Evolutionary conservation across 1,140 invertebrate genomes (phyloP).

Genomic region (Cydia strobilella): DNA sequence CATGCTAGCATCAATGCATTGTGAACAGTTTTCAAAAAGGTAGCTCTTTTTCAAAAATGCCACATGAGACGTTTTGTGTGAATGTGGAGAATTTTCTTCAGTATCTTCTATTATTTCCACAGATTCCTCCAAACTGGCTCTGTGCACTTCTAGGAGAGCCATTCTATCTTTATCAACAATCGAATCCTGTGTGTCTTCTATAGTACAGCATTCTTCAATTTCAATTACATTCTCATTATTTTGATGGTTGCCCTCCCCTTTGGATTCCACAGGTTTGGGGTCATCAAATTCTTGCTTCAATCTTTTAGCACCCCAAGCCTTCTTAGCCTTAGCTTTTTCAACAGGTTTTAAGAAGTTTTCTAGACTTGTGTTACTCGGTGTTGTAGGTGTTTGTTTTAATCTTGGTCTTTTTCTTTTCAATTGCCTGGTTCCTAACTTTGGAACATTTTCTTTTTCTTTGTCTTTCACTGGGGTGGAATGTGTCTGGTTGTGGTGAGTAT

Average conservation of each 20-base stretch:
- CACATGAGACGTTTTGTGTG: slow-evolving; percentile 37
- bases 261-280: background rate
- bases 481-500: background rate
- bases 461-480: background rate
- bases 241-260: slow-evolving; percentile 39
- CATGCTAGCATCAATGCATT: slow-evolving; percentile 2
- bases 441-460: slow-evolving; percentile 7
- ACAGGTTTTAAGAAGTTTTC: slow-evolving; percentile 16
- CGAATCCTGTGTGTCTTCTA: slow-evolving; percentile 53
- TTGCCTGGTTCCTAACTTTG: slow-evolving; percentile 3
- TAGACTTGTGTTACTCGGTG: background rate
- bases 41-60: slow-evolving; percentile 59
- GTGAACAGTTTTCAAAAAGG: slow-evolving; percentile 47
- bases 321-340: background rate
- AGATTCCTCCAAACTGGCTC: slow-evolving; percentile 34
- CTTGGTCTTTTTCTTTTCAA: background rate
- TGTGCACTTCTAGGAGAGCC: slow-evolving; percentile 56
- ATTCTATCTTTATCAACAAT: slow-evolving; percentile 62
- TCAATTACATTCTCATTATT: slow-evolving; percentile 62
- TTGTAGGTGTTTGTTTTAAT: background rate
- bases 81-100: background rate
- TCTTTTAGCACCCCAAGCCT: slow-evolving; percentile 13
- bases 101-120: slow-evolving; percentile 23
- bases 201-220: slow-evolving; percentile 55
- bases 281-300: slow-evolving; percentile 20